phyloP scores from a whole-genome alignment of 1,140 invertebrate species.

The Drosophila serrata region DNA sequence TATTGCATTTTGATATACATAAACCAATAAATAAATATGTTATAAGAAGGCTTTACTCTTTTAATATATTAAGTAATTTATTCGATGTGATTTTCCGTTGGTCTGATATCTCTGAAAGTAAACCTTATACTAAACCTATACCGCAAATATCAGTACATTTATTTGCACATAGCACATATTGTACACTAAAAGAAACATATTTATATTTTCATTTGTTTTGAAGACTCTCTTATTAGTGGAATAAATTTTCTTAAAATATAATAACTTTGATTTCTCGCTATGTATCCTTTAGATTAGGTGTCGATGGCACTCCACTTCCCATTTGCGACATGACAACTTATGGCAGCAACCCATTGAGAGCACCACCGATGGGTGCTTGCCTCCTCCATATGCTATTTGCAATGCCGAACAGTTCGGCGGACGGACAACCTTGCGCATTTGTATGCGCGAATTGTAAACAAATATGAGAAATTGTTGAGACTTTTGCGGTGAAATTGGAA shows the following conservation, averaged over 20 bases:
- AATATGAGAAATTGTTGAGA: slow-evolving; percentile 72
- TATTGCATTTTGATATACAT: not conserved
- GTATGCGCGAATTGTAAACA: slow-evolving; percentile 75
- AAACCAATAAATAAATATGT: not conserved
- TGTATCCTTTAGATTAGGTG: slow-evolving; percentile 62
- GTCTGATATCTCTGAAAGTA: not conserved
- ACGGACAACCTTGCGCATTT: slow-evolving; percentile 63
- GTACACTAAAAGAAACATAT: too few relatives aligned
- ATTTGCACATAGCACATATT: too few relatives aligned
- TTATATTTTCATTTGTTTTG: too few relatives aligned
- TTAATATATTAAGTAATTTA: not conserved
- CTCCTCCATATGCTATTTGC: not conserved
- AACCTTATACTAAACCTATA: not conserved
- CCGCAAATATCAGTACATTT: not conserved
- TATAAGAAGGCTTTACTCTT: too few relatives aligned
- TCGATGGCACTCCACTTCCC: slow-evolving; percentile 69
- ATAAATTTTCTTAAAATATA: too few relatives aligned
- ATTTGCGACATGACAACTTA: slow-evolving; percentile 67
- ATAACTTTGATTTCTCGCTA: not conserved
- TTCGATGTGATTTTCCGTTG: not conserved
- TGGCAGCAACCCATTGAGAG: slow-evolving; percentile 27
- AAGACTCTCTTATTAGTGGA: not conserved
- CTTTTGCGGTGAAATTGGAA: slow-evolving; percentile 44
- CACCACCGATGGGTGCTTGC: not conserved
- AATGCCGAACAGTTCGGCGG: slow-evolving; percentile 12